phyloP scores from a whole-genome alignment of 1,140 invertebrate species.

The Brachionus rotundiformis region DNA sequence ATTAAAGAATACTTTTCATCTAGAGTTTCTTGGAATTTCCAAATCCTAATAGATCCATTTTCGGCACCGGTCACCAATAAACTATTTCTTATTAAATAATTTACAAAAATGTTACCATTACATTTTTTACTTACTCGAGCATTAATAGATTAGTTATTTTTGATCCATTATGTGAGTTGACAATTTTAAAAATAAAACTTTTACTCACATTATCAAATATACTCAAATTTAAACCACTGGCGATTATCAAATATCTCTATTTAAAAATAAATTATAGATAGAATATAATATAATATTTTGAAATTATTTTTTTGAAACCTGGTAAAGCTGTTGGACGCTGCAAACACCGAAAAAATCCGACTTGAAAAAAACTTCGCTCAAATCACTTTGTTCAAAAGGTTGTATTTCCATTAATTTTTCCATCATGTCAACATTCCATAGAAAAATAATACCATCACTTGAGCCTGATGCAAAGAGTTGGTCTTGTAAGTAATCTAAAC shows the following conservation, averaged over 20 bases:
- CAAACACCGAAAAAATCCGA: slow-evolving; percentile 2
- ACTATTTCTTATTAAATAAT: background rate
- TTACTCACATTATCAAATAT: background rate
- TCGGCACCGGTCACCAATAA: background rate
- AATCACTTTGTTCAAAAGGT: background rate
- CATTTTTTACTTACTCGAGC: background rate
- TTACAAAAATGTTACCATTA: background rate
- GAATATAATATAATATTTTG: background rate
- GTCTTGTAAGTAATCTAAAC: slow-evolving; percentile 12
- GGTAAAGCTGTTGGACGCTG: background rate
- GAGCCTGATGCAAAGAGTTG: background rate
- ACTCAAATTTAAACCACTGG: slow-evolving; percentile 2
- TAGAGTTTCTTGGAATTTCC: slow-evolving; percentile 13
- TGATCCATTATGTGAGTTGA: background rate
- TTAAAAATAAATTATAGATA: background rate
- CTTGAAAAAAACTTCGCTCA: background rate
- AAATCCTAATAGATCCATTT: slow-evolving; percentile 34
- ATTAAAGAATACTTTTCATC: background rate
- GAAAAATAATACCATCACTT: background rate
- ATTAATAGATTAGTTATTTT: background rate
- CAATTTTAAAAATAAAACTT: background rate
- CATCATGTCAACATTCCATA: slow-evolving; percentile 2
- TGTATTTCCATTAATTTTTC: background rate
- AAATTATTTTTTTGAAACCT: background rate
- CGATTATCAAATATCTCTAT: slow-evolving; percentile 14